phyloP scores from a whole-genome alignment of 35 echinoderm and acorn worm genomes.

The Ophioderma brevispina region DNA sequence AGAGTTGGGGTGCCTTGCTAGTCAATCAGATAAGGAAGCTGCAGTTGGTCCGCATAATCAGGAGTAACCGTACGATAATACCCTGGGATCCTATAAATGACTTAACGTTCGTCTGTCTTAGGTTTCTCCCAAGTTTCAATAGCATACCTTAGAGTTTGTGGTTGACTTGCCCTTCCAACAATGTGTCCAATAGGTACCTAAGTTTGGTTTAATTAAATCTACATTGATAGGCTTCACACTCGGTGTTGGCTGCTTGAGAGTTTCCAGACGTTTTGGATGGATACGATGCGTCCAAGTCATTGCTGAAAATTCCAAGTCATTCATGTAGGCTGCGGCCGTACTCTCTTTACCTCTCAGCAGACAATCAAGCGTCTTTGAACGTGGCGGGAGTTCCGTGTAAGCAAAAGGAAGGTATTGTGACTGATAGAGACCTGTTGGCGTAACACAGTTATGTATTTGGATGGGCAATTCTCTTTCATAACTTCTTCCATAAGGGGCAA shows the following conservation, averaged over 20 bases:
- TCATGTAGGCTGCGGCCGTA: slow-evolving; percentile 12
- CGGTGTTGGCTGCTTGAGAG: slow-evolving; percentile 27
- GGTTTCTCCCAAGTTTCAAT: slow-evolving; percentile 33
- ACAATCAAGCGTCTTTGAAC: slow-evolving; percentile 17
- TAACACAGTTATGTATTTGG: slow-evolving; percentile 23
- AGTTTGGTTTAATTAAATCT: background rate
- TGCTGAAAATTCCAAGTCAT: slow-evolving; percentile 48
- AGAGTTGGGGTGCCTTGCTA: slow-evolving; percentile 43
- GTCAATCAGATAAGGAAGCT: slow-evolving; percentile 52
- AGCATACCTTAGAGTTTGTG: slow-evolving; percentile 41
- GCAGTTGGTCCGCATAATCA: slow-evolving; percentile 57
- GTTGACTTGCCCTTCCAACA: slow-evolving; percentile 2
- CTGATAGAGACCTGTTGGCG: slow-evolving; percentile 45
- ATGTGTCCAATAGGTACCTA: slow-evolving; percentile 68
- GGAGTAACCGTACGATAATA: slow-evolving; percentile 67
- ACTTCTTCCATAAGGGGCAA: slow-evolving; percentile 68
- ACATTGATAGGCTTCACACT: slow-evolving; percentile 49
- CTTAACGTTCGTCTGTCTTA: slow-evolving; percentile 37
- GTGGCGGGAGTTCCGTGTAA: slow-evolving; percentile 25
- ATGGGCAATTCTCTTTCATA: background rate
- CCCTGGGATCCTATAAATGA: slow-evolving; percentile 37
- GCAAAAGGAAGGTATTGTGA: slow-evolving; percentile 47
- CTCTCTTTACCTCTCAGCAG: slow-evolving; percentile 25
- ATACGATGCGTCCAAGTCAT: slow-evolving; percentile 22
- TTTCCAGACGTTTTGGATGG: slow-evolving; percentile 12